A percentile compares a stretch with the other conserved stretches of the same genome.
These are phyloP conservation scores for Porites evermanni DNA, from an alignment of 92 coral and sea anemone genomes.

Conservation along the genomic window DNA sequence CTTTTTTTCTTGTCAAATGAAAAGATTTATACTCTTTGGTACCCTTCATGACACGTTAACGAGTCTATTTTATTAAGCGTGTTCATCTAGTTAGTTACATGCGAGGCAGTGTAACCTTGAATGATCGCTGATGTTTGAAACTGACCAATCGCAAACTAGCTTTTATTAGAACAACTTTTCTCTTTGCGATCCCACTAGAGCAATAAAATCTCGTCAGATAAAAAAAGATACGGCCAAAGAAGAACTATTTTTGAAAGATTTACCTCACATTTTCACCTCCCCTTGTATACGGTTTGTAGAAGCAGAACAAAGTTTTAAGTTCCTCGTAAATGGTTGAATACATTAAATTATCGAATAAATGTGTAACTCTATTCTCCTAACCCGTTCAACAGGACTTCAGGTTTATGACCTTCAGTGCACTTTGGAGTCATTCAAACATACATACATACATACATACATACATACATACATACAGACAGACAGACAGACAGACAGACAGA, in stretches of 20 bases:
- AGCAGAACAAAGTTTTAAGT: not conserved
- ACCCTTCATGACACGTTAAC: too few relatives aligned
- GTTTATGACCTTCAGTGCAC: constrained; percentile 29
- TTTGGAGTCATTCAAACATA: not conserved
- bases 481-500: too few relatives aligned
- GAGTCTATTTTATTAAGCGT: not conserved
- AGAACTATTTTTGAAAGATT: not conserved
- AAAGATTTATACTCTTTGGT: too few relatives aligned
- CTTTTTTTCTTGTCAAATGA: too few relatives aligned
- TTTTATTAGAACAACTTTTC: not conserved
- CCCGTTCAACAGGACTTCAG: not conserved
- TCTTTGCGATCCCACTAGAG: not conserved
- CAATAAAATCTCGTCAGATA: not conserved
- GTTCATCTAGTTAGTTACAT: not conserved
- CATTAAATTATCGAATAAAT: not conserved
- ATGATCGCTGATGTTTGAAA: not conserved
- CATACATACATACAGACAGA: too few relatives aligned
- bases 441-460: too few relatives aligned
- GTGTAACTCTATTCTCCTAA: constrained; percentile 3
- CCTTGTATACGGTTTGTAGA: not conserved
- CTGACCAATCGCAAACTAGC: constrained; percentile 9
- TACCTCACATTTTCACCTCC: not conserved
- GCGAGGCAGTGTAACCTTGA: not conserved
- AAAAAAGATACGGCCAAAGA: not conserved
- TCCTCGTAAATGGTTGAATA: not conserved